A percentile compares a stretch with the other conserved stretches of the same genome.
phyloP scores from a whole-genome alignment of 2,888 invertebrate genomes.

The Dolomedes plantarius region DNA sequence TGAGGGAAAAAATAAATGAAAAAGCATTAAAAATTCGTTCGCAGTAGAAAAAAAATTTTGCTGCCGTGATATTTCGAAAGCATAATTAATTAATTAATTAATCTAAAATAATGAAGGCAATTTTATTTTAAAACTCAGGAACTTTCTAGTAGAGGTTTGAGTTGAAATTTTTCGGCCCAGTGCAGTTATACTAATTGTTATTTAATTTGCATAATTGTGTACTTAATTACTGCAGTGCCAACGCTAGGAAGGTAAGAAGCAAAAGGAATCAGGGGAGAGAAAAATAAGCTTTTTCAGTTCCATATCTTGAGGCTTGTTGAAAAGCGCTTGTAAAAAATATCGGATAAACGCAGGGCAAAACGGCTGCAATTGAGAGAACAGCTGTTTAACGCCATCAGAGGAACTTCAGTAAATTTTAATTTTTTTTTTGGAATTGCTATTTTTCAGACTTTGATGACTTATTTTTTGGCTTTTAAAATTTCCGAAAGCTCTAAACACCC shows the following conservation, averaged over 20 bases:
- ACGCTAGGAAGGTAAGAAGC: slow-evolving; percentile 46
- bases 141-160: slow-evolving; percentile 37
- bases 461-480: no score
- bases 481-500: no score
- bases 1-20: slow-evolving; percentile 28
- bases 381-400: neutral
- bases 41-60: slow-evolving; percentile 40
- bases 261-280: slow-evolving; percentile 17
- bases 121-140: slow-evolving; percentile 63
- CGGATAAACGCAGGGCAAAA: neutral
- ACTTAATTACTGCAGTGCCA: slow-evolving; percentile 69
- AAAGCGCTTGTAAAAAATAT: neutral
- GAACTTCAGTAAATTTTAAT: no score
- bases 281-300: slow-evolving; percentile 46
- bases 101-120: slow-evolving; percentile 72
- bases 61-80: slow-evolving; percentile 59
- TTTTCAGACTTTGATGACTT: no score
- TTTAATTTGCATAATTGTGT: slow-evolving; percentile 72
- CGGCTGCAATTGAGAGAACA: neutral
- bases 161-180: slow-evolving; percentile 47
- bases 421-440: no score
- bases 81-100: slow-evolving; percentile 72
- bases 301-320: slow-evolving; percentile 38
- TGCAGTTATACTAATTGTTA: slow-evolving; percentile 72
- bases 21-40: slow-evolving; percentile 45